These are phyloP conservation scores for Lepidonotus clava DNA, from an alignment of 2,888 invertebrate species.

Conservation along the genomic window DNA sequence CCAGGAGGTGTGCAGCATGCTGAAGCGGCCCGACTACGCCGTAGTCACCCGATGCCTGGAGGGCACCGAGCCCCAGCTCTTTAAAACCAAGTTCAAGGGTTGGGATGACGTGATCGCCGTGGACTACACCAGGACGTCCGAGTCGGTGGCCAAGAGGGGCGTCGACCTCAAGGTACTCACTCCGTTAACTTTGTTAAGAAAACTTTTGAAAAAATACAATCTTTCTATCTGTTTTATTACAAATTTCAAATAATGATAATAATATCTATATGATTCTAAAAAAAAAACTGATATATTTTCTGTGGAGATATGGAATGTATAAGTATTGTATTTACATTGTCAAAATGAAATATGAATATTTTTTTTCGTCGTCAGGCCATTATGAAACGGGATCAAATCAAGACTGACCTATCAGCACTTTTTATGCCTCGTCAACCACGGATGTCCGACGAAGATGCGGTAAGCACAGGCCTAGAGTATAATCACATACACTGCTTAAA, in stretches of 20 bases:
- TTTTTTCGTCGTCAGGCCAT: slow-evolving; percentile 71
- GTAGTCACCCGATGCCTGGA: slow-evolving; percentile 94
- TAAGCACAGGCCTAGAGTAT: slow-evolving; percentile 66
- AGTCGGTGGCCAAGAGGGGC: slow-evolving; percentile 97
- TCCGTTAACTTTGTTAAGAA: not conserved
- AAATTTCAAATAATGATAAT: not conserved
- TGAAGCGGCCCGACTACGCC: slow-evolving; percentile 89
- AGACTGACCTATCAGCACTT: slow-evolving; percentile 94
- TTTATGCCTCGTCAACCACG: slow-evolving; percentile 96
- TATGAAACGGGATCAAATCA: slow-evolving; percentile 83
- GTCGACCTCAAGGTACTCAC: slow-evolving; percentile 88
- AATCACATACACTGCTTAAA: too few relatives aligned
- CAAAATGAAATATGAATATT: too few relatives aligned
- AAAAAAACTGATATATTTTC: too few relatives aligned
- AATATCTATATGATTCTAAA: not conserved
- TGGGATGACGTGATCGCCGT: slow-evolving; percentile 99
- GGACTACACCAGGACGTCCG: slow-evolving; percentile 98
- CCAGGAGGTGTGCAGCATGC: slow-evolving; percentile 97
- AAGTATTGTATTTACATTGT: not conserved
- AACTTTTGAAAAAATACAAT: not conserved
- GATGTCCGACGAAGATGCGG: slow-evolving; percentile 91
- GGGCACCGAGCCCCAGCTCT: slow-evolving; percentile 86
- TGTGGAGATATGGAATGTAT: not conserved
- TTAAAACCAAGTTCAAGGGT: slow-evolving; percentile 97
- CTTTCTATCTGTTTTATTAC: not conserved